These are phyloP conservation scores for Colaptes auratus DNA, from an alignment of 2,113 vertebrate species.

Conservation along the genomic window DNA sequence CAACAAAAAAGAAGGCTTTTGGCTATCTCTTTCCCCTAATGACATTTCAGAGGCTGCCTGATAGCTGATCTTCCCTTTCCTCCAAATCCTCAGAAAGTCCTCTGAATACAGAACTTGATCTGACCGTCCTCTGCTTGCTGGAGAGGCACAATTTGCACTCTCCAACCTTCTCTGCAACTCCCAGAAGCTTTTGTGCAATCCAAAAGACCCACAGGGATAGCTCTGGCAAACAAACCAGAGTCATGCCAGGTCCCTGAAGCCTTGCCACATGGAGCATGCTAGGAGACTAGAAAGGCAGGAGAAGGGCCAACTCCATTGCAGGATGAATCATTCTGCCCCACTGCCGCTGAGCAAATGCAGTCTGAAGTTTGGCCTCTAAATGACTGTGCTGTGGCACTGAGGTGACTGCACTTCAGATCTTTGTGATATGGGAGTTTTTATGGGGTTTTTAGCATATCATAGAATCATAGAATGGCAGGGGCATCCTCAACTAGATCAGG, in stretches of 20 bases:
- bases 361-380: not conserved
- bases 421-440: not conserved
- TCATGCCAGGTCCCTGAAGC: rapidly evolving
- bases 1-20: not conserved
- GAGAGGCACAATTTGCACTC: not conserved
- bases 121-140: not conserved
- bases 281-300: not conserved
- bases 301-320: not conserved
- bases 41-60: not conserved
- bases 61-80: not conserved
- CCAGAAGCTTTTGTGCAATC: not conserved
- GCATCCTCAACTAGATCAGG: too few species aligned
- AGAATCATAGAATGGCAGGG: too few species aligned
- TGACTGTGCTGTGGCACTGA: not conserved
- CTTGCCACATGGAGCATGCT: rapidly evolving
- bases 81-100: not conserved
- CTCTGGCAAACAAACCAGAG: not conserved
- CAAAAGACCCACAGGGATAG: not conserved
- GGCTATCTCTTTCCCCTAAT: not conserved
- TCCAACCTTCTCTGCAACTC: not conserved
- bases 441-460: too few species aligned
- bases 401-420: not conserved
- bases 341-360: not conserved
- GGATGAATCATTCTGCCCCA: not conserved
- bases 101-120: not conserved